Evolutionary conservation across 2,797 vertebrate genomes (phyloP), one percentile per base, ranked within the genome.

Genomic region (Alcedo quadribrachys): DNA sequence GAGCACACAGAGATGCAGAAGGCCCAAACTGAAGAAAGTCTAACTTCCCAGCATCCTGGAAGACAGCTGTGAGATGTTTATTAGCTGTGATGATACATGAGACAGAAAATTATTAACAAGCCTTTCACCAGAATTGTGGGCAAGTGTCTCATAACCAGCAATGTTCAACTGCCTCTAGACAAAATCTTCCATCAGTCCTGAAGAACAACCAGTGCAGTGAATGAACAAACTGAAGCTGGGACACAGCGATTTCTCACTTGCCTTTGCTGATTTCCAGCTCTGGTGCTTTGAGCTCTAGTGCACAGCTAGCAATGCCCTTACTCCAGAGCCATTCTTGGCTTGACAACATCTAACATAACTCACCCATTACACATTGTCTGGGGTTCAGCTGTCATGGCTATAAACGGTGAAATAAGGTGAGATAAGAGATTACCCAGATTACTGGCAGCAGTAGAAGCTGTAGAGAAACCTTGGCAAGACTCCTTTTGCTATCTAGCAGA

Each of bases 351-450:
- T 66, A 83, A 63, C 91, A 88, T 89, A 96, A 93, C 92, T 95
- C 91, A 93, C 57, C 65, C 83, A 95, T 96, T 96, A 93, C 91
- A 92, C 78, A 76, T 90, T 81, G 92, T 92, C 86, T 92, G 58
- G 73, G 37, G 40, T 75, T 83, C 8, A 15, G 68, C 88, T 92
- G 81, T 91, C 90, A 48, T 62, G 68, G 70, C 75, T 92, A 82
- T 82, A 81, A 92, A 85, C 87, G 85, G 75, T 33, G 74, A 86
- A 85, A 76, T 85, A 92, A 94, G 63, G 87, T 5, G 6, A 94
- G 84, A 94, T 90, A 92, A 90, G 81, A 92, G 95, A 93, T 94
- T 73, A 86, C 63, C 67, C 89, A 92, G 81, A 90, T 90, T 88
- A 79, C 83, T 93, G 87, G 92, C 94, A 92, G 61, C 19, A 75